Evolutionary conservation across 2,888 invertebrate genomes (phyloP), one percentile per base, ranked within the genome.

Genomic region (Spicauda simplicius): DNA sequence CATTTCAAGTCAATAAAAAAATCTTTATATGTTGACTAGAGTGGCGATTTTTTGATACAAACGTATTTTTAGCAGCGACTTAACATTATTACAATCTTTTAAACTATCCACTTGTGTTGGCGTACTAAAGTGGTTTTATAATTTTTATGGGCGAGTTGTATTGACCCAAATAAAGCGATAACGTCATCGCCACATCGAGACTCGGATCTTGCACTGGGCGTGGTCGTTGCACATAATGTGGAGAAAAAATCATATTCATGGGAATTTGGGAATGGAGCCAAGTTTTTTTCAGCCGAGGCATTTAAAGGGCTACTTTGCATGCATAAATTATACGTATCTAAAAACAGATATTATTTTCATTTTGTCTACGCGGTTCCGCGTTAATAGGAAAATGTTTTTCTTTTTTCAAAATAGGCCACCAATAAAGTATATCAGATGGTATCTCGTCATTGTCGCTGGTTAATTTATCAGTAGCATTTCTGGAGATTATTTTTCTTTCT

Each of bases 121-220:
- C 62, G 53, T 55, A 50, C 60, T 60, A 55, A 66, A 60, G 60
- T 60, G 69, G 70, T 76, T 82, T 81, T 82, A 79, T 86, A 83
- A 85, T 87, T 88, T 86, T 88, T 89, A 90, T 87, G 80, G 79
- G 73, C 75, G 80, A 82, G 84, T 85, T 84, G 82, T 86, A 85
- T 85, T 92, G 91, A 91, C 91, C 92, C 82, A 87, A 90, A 91
- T 91, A 86, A 74, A 79, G 74, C 77, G 81, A 83, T 85, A 83
- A 77, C 90, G 90, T 90, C 88, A 90, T 88, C 86, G 79, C 79
- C 77, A 73, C 77, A 79, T 76, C 77, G 80, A 80, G 81, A 77
- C 79, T 72, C 78, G 75, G 79, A 70, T 80, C 80, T 81, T 83
- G 78, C 71, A 71, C 59, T 80, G 84, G 90, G 89, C 80, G 90